Base-by-base conservation (phyloP, 2,888 invertebrate species). In the Anoplius nigerrimus region DNA sequence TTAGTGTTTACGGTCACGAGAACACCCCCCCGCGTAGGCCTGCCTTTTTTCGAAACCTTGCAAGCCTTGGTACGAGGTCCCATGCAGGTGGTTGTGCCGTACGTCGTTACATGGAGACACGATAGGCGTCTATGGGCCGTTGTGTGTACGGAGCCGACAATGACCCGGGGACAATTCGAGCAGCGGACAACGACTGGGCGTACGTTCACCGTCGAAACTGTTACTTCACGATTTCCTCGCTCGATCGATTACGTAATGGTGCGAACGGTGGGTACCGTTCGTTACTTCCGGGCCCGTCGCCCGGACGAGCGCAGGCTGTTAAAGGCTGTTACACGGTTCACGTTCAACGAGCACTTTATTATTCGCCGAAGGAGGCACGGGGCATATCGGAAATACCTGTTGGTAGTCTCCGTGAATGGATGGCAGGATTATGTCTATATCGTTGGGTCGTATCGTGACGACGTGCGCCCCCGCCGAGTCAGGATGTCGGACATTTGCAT, bases 341-440 rank as follows among this genome's bases (percentile, higher is more conserved):
- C 62, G 62, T 63, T 66, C 13, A 34, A 58, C 24, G 59, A 43
- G 62, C 20, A 57, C 52, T 74, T 54, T 54, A 27, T 53, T 62
- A 62, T 34, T 24, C 53, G 67, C 48, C 60, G 66, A 65, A 69
- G 69, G 64, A 72, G 61, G 72, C 43, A 43, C 34, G 64, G 66
- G 69, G 71, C 57, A 27, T 73, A 80, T 83, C 80, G 82, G 83
- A 83, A 83, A 81, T 84, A 84, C 84, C 84, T 84, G 84, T 84
- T 84, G 80, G 80, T 68, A 64, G 66, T 69, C 65, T 52, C 62
- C 54, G 73, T 76, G 78, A 82, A 81, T 72, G 78, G 79, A 66
- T 69, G 69, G 74, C 65, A 80, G 79, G 72, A 68, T 66, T 66
- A 68, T 42, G 65, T 65, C 67, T 71, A 57, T 57, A 75, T 62